Conservation (phyloP, 2,113 vertebrate species). For the Crypturellus undulatus region DNA sequence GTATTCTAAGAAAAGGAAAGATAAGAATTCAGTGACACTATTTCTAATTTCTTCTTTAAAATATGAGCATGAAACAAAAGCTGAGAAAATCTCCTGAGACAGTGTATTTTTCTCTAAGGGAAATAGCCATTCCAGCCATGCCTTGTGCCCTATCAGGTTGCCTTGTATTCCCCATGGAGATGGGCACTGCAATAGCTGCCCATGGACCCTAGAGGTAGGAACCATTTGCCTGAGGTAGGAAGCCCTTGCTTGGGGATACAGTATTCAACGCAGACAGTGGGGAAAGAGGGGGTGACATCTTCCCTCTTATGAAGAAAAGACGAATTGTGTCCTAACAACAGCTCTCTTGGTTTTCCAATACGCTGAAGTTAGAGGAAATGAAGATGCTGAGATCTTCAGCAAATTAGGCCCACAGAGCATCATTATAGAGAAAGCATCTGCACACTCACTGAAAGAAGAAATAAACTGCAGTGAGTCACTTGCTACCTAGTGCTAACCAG, state of each 20-base stretch:
- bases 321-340: not conserved
- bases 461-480: not conserved
- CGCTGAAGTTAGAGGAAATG: not conserved
- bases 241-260: not conserved
- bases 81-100: not conserved
- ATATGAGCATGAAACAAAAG: not conserved
- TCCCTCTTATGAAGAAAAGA: not conserved
- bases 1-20: not conserved
- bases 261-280: not conserved
- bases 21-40: not conserved
- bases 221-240: rapidly evolving
- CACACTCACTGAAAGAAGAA: rapidly evolving
- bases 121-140: not conserved
- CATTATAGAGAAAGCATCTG: not conserved
- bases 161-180: rapidly evolving
- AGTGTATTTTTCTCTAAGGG: not conserved
- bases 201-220: rapidly evolving
- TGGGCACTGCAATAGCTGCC: not conserved
- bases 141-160: not conserved
- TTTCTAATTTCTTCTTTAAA: not conserved
- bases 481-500: not conserved
- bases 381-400: not conserved
- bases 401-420: slow-evolving; percentile 45
- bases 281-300: not conserved
- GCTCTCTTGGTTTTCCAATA: not conserved